phyloP scores from a whole-genome alignment of 2,888 invertebrate genomes.

The Sinohyriopsis cumingii region DNA sequence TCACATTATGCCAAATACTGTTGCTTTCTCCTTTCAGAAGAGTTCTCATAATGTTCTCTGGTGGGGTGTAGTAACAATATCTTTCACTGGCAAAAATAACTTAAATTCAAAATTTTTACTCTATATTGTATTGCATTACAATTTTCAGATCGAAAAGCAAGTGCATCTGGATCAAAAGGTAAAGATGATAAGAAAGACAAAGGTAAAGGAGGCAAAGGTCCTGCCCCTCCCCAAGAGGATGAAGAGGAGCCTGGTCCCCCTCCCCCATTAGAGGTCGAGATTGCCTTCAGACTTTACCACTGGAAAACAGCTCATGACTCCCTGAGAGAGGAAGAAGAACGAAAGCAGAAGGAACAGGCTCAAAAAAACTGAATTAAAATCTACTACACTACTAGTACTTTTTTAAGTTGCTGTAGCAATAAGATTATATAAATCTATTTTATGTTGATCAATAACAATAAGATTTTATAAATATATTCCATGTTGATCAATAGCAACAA shows the following conservation, averaged over 20 bases:
- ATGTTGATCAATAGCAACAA: no score
- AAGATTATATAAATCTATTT: no score
- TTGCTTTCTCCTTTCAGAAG: no score
- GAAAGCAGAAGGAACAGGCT: slow-evolving; percentile 8
- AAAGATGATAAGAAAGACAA: slow-evolving; percentile 46
- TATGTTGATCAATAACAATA: no score
- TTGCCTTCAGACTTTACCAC: slow-evolving; percentile 62
- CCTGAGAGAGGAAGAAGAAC: slow-evolving; percentile 55
- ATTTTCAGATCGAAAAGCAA: slow-evolving; percentile 32
- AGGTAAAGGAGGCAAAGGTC: slow-evolving; percentile 41
- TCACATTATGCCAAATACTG: no score
- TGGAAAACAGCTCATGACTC: slow-evolving; percentile 67
- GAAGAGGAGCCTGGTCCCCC: slow-evolving; percentile 47
- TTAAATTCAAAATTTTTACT: no score
- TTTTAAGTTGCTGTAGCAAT: no score
- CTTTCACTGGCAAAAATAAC: no score
- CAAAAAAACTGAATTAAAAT: not conserved
- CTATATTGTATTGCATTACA: no score
- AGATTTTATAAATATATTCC: no score
- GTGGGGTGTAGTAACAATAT: no score
- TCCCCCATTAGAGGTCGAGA: slow-evolving; percentile 58
- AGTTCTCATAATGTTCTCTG: no score
- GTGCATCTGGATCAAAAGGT: slow-evolving; percentile 40
- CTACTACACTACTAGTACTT: not conserved
- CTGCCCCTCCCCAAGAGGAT: slow-evolving; percentile 36